Evolutionary conservation across 2,797 vertebrate species (phyloP), one percentile per base, ranked within the genome.

Genomic region (Anguilla megastoma): DNA sequence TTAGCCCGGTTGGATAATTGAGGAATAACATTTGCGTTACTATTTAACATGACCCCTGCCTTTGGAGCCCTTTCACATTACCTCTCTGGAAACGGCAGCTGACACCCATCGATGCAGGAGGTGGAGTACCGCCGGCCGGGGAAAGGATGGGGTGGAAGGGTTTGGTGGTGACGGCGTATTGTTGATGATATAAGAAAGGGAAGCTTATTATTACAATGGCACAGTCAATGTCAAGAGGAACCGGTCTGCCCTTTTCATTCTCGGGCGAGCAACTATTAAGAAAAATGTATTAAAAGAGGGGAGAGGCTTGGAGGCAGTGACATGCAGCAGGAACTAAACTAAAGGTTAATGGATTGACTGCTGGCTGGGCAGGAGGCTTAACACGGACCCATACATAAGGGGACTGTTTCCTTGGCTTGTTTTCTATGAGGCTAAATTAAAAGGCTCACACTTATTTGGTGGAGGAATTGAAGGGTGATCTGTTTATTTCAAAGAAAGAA

Each of bases 301-400:
- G 94, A 95, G 92, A 94, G 94, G 94, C 91, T 91, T 92, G 90
- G 95, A 95, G 96, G 95, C 89, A 94, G 95, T 94, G 96, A 97
- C 95, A 96, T 93, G 94, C 94, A 94, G 97, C 96, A 95, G 95
- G 95, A 90, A 93, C 95, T 96, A 96, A 97, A 97, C 97, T 96
- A 97, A 96, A 98, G 98, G 98, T 98, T 99, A 99, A 99, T 99
- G 97, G 98, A 97, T 97, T 99, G 98, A 97, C 96, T 98, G 97
- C 97, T 99, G 98, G 97, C 97, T 97, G 97, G 93, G 96, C 95
- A 95, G 92, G 91, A 96, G 94, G 96, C 95, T 95, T 97, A 96
- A 96, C 95, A 95, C 93, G 94, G 93, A 90, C 94, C 95, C 92
- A 90, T 95, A 96, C 97, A 96, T 97, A 94, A 93, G 96, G 95